Percentiles rank a stretch among this genome's conserved stretches.
These are phyloP conservation scores for Operophtera brumata DNA, from an alignment of 2,888 invertebrate species.

Conservation along the genomic window DNA sequence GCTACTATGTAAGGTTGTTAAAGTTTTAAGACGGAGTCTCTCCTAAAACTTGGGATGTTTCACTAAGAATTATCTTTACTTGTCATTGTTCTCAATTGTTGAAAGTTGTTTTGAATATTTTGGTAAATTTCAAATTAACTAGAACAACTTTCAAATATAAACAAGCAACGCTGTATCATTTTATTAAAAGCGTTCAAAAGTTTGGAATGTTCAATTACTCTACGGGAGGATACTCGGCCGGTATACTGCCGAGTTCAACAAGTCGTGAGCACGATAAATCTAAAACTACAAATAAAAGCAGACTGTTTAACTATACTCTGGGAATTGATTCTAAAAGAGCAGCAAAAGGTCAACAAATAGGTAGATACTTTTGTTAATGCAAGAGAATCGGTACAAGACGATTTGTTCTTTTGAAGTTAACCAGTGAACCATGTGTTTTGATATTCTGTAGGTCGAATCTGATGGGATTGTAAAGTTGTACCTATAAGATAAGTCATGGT, in stretches of 20 bases:
- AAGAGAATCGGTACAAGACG: conserved; percentile 1
- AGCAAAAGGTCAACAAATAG: conserved; percentile 16
- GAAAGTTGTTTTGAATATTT: neutral
- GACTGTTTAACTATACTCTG: conserved; percentile 12
- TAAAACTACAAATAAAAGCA: conserved; percentile 7
- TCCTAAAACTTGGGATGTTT: too few species aligned
- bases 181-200: conserved; percentile 1
- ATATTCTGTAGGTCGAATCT: neutral
- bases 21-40: too few species aligned
- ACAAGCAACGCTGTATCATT: neutral
- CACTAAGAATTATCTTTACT: too few species aligned
- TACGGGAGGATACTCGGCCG: conserved; percentile 2
- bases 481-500: too few species aligned
- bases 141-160: neutral
- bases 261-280: conserved; percentile 18
- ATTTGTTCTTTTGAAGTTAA: neutral
- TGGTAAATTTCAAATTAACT: neutral
- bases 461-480: neutral
- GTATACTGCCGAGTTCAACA: conserved; percentile 4
- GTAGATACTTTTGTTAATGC: neutral
- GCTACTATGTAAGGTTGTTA: too few species aligned
- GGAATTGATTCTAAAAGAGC: conserved; percentile 14
- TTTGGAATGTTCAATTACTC: conserved; percentile 11
- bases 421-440: neutral
- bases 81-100: too few species aligned